Conservation (phyloP, 2,888 invertebrate species). For the Zaprionus obscuricornis region DNA sequence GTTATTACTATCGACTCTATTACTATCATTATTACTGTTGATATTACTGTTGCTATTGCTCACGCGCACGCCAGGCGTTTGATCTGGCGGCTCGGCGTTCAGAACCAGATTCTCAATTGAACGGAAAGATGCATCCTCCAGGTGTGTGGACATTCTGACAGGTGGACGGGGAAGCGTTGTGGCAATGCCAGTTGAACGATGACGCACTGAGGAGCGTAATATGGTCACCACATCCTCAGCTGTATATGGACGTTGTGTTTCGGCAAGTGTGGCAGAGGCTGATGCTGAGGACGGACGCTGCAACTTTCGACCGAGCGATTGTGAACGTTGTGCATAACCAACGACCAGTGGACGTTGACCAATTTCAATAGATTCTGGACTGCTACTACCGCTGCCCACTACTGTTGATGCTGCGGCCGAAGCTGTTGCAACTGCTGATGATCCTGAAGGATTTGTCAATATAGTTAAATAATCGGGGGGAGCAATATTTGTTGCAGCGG, state of each 20-base stretch:
- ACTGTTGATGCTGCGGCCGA: constrained; percentile 1
- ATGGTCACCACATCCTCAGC: constrained; percentile 82
- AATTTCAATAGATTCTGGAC: constrained; percentile 71
- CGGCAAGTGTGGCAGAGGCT: constrained; percentile 16
- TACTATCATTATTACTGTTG: too few species aligned
- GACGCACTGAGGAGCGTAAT: constrained; percentile 76
- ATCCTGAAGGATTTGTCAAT: constrained; percentile 59
- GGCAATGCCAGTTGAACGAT: constrained; percentile 45
- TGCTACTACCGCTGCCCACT: constrained; percentile 37
- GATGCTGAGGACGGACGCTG: constrained; percentile 33
- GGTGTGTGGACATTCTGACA: constrained; percentile 60
- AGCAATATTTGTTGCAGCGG: constrained; percentile 48
- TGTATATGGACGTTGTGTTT: constrained; percentile 68
- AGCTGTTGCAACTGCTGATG: constrained; percentile 5
- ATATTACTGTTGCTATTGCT: too few species aligned
- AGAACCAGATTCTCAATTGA: constrained; percentile 81
- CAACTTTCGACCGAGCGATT: constrained; percentile 73
- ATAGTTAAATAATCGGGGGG: constrained; percentile 80
- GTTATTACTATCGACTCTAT: too few species aligned
- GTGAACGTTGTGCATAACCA: constrained; percentile 66
- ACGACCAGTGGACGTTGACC: constrained; percentile 50
- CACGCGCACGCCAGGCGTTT: constrained; percentile 75
- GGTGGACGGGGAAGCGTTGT: constrained; percentile 61
- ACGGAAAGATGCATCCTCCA: constrained; percentile 70
- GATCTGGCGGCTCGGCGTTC: constrained; percentile 80